phyloP scores from a whole-genome alignment of 1,140 invertebrate species.

The Papilio machaon region DNA sequence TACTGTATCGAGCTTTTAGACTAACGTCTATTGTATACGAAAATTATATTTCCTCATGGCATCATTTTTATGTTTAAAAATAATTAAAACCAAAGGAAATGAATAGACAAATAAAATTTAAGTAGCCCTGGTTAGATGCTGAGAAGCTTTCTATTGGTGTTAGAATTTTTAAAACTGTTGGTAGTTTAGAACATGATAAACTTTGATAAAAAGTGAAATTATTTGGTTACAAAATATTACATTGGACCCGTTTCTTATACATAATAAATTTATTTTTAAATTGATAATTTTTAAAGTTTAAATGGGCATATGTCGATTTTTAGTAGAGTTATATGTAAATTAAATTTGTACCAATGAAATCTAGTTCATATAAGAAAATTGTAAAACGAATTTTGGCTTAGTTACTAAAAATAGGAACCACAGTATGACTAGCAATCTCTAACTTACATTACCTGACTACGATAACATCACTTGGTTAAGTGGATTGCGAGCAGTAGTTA shows the following conservation, averaged over 20 bases:
- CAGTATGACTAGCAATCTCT: not conserved
- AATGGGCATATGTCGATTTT: too few species aligned
- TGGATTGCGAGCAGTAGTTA: conserved; percentile 49
- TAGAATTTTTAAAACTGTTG: too few species aligned
- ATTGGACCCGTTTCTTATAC: too few species aligned
- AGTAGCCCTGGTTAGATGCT: too few species aligned
- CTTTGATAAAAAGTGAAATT: too few species aligned
- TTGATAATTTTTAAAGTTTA: too few species aligned
- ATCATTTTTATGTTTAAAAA: not conserved
- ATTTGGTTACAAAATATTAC: too few species aligned
- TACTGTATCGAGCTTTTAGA: conserved; percentile 28
- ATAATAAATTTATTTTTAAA: too few species aligned
- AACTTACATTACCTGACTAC: not conserved
- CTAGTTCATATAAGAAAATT: not conserved
- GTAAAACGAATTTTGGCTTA: not conserved
- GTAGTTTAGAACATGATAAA: too few species aligned
- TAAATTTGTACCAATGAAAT: not conserved
- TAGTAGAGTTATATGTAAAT: too few species aligned
- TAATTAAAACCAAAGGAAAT: conserved; percentile 26
- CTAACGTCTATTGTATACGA: conserved; percentile 37
- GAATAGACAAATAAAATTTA: too few species aligned
- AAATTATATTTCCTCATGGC: conserved; percentile 6
- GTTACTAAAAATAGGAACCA: not conserved
- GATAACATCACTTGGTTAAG: conserved; percentile 21
- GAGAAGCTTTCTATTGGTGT: too few species aligned